Evolutionary conservation across 2,797 vertebrate species (phyloP), one percentile per base, ranked within the genome.

Genomic region (Acanthornis magna): DNA sequence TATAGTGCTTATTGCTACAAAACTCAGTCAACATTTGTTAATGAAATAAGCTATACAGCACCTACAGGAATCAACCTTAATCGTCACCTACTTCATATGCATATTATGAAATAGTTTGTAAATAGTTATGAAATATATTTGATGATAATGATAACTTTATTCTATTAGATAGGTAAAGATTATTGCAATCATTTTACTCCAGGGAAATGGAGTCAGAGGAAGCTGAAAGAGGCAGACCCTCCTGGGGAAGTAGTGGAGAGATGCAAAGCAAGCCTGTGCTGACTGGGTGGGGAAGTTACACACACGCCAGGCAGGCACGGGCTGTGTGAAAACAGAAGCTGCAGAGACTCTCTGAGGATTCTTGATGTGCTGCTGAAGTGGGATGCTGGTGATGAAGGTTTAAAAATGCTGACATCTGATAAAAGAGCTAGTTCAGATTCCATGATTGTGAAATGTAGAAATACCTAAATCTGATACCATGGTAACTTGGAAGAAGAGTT

Each of bases 401-500:
- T 66, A 30, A 75, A 73, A 91, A 43, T 34, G 66, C 62, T 84
- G 66, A 58, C n/a, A 22, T 40, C 70, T 47, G 43, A 65, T 66
- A 48, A 47, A 87, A 75, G 45, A 67, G 25, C 63, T 73, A 27
- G 29, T 73, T 81, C 40, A 55, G 66, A 62, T 78, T 57, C 50
- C 25, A 5, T 16, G 51, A 23, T 32, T 75, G 45, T 53, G 36
- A 92, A 92, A 72, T 25, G 18, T 47, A 85, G 66, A 88, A 75
- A 86, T 62, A 90, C 34, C 73, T 66, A 54, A 50, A 83, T 55
- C 43, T 73, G 90, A 68, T 87, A 79, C 83, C 80, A 90, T 79
- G 67, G 88, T 82, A 84, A 95, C 83, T 72, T 78, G 77, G 77
- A 86, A 93, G 71, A 85, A 65, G 29, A 20, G 30, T 60, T 73